phyloP scores from a whole-genome alignment of 2,797 vertebrate species.

The Paratrypauchen microcephalus region DNA sequence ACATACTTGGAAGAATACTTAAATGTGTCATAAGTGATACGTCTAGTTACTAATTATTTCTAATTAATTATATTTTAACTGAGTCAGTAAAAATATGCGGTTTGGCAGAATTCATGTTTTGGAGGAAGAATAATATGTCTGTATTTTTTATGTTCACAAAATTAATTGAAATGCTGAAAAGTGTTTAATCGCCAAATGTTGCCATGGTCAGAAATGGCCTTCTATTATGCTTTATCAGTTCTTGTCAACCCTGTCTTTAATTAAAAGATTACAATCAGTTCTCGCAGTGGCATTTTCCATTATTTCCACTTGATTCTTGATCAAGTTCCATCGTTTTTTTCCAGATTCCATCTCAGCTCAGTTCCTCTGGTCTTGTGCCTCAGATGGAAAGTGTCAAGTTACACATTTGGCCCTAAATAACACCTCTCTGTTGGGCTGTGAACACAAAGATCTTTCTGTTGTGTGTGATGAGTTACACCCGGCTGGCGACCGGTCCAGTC shows the following conservation, averaged over 20 bases:
- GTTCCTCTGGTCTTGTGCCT: slow-evolving; percentile 30
- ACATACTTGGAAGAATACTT: background rate
- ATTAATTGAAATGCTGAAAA: background rate
- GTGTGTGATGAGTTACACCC: slow-evolving; percentile 51
- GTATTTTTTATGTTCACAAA: too few species aligned
- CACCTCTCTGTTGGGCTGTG: slow-evolving; percentile 41
- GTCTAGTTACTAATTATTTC: too few species aligned
- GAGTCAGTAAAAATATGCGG: too few species aligned
- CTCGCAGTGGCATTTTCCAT: slow-evolving; percentile 19
- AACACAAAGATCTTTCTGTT: slow-evolving; percentile 69
- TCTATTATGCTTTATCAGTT: slow-evolving; percentile 12
- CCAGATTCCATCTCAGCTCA: slow-evolving; percentile 27
- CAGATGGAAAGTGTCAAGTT: slow-evolving; percentile 61
- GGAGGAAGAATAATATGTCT: too few species aligned
- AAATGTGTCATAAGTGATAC: background rate
- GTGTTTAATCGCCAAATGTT: background rate
- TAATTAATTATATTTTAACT: too few species aligned
- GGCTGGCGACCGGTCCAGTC: slow-evolving; percentile 23
- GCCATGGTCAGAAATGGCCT: background rate
- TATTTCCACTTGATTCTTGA: slow-evolving; percentile 22
- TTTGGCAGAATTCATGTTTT: too few species aligned
- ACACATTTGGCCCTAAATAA: slow-evolving; percentile 47
- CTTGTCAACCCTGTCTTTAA: slow-evolving; percentile 8
- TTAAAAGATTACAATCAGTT: slow-evolving; percentile 56
- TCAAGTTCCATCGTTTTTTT: slow-evolving; percentile 34